A percentile compares a stretch with the other conserved stretches of the same genome.
Evolutionary conservation across 2,113 vertebrate species (phyloP).

Genomic region (Miniopterus natalensis): DNA sequence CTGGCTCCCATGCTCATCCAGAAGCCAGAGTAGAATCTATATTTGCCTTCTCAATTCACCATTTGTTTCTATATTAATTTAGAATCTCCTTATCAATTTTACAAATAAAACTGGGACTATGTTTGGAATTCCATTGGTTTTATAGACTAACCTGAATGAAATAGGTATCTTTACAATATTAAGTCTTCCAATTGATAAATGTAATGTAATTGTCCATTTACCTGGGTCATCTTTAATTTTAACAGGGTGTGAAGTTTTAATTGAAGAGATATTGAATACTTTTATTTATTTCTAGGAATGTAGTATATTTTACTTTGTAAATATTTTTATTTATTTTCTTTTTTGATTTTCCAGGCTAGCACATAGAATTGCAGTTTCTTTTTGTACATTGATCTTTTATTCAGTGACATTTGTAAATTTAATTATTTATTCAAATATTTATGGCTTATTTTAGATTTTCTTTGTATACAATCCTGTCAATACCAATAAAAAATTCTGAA

Average conservation of each 20-base stretch:
- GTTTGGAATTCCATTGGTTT: background rate
- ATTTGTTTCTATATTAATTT: constrained; percentile 31
- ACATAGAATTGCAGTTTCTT: background rate
- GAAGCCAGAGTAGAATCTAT: background rate
- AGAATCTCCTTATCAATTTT: background rate
- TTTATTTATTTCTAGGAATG: constrained; percentile 51
- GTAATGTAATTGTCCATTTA: background rate
- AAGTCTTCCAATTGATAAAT: background rate
- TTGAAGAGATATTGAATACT: background rate
- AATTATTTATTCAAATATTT: constrained; percentile 59
- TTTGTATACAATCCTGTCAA: background rate
- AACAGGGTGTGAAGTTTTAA: background rate
- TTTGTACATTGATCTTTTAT: constrained; percentile 44
- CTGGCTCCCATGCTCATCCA: background rate
- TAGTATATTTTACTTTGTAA: background rate
- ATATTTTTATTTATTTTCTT: constrained; percentile 40
- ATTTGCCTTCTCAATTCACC: background rate
- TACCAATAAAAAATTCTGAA: constrained; percentile 55
- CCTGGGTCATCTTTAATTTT: background rate
- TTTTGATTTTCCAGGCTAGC: background rate
- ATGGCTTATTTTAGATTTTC: constrained; percentile 41
- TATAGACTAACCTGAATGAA: background rate
- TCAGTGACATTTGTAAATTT: background rate
- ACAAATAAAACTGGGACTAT: background rate
- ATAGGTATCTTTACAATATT: background rate